phyloP scores from a whole-genome alignment of 2,797 vertebrate species.

The Vipera latastei region DNA sequence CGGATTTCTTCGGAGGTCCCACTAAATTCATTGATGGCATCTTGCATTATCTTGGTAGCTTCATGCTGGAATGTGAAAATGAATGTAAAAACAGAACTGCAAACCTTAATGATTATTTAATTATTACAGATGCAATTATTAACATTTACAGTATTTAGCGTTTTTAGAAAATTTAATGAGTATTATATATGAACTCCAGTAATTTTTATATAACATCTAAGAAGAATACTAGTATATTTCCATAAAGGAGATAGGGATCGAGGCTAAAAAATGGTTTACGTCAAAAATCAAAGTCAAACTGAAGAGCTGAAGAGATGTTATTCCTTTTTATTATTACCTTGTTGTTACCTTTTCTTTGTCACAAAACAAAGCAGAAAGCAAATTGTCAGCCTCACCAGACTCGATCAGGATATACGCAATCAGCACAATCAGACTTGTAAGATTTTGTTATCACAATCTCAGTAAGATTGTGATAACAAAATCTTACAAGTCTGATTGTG shows the following conservation, averaged over 20 bases:
- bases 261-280: not conserved
- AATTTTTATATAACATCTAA: not conserved
- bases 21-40: conserved; percentile 70
- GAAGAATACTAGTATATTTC: not conserved
- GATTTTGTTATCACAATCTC: no score
- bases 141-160: not conserved
- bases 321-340: not conserved
- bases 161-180: not conserved
- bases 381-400: not conserved
- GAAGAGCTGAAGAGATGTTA: not conserved
- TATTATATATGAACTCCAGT: not conserved
- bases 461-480: not conserved
- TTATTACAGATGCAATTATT: not conserved
- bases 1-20: conserved; percentile 70
- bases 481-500: not conserved
- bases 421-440: no score
- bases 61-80: conserved; percentile 66
- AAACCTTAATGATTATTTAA: not conserved
- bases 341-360: not conserved
- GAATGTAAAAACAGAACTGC: not conserved
- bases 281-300: not conserved
- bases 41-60: conserved; percentile 77
- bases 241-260: not conserved
- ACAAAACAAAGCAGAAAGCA: not conserved
- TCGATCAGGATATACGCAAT: not conserved